Evolutionary conservation across 2,797 vertebrate species (phyloP).

Genomic region (Cirrhinus molitorella): DNA sequence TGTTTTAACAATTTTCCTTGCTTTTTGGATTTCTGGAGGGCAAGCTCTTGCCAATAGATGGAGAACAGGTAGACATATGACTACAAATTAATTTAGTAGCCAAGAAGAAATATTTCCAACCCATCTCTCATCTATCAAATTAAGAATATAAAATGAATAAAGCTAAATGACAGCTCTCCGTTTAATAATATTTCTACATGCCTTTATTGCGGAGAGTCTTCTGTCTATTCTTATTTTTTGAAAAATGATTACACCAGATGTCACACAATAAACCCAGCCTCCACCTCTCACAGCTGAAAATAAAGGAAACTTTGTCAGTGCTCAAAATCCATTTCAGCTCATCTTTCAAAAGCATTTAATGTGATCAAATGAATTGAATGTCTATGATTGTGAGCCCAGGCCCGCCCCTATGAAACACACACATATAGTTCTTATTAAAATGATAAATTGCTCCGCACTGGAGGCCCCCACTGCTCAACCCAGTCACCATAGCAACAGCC

Average conservation of each 20-base stretch:
- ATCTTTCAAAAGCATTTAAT: slow-evolving; percentile 13
- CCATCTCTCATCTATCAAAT: not conserved
- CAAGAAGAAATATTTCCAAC: not conserved
- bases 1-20: not conserved
- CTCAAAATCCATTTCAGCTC: slow-evolving; percentile 18
- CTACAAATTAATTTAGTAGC: not conserved
- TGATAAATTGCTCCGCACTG: slow-evolving; percentile 68
- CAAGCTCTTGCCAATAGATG: not conserved
- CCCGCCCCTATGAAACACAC: slow-evolving; percentile 44
- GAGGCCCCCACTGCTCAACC: slow-evolving; percentile 49
- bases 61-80: not conserved
- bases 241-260: not conserved
- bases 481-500: slow-evolving; percentile 73
- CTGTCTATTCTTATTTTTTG: not conserved
- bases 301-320: slow-evolving; percentile 1
- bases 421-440: slow-evolving; percentile 65
- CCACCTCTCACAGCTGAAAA: not conserved
- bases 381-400: slow-evolving; percentile 44
- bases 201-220: not conserved
- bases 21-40: not conserved
- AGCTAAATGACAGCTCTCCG: not conserved
- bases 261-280: slow-evolving; percentile 7
- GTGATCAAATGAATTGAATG: slow-evolving; percentile 26
- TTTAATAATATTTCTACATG: not conserved
- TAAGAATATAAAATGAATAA: not conserved